These are phyloP conservation scores for Chlamydotis undulata DNA, from an alignment of 2,113 vertebrate genomes.

Conservation along the genomic window DNA sequence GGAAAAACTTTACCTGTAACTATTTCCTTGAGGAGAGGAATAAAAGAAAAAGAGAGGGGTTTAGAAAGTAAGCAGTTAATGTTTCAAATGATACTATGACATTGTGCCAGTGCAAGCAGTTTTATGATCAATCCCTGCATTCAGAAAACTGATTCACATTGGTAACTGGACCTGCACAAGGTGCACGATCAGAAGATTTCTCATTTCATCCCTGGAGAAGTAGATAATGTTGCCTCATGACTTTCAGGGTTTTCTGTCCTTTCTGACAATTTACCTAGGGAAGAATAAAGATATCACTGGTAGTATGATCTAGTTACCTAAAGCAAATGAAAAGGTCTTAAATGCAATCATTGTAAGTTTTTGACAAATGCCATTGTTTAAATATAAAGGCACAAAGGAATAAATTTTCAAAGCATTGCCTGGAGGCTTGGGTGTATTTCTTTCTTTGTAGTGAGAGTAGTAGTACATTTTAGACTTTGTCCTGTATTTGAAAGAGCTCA, in stretches of 20 bases:
- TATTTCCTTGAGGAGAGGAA: not conserved
- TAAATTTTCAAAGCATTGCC: slow-evolving; percentile 29
- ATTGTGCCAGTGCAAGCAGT: not conserved
- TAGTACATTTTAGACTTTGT: not conserved
- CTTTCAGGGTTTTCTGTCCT: not conserved
- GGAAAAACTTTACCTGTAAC: not conserved
- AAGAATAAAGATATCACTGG: not conserved
- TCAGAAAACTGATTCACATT: not conserved
- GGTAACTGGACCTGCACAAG: not conserved
- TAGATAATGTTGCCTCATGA: not conserved
- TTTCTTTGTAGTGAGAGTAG: slow-evolving; percentile 6
- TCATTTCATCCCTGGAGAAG: not conserved
- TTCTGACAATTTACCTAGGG: not conserved
- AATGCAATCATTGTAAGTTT: not conserved
- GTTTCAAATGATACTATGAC: not conserved
- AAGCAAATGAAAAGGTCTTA: not conserved
- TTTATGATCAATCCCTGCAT: not conserved
- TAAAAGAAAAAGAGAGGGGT: not conserved
- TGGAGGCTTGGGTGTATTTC: not conserved
- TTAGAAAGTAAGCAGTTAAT: not conserved
- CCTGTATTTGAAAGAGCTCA: slow-evolving; percentile 5
- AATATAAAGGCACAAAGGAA: not conserved
- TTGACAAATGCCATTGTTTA: slow-evolving; percentile 30
- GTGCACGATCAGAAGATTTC: not conserved
- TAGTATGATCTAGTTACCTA: not conserved